These are phyloP conservation scores for Poeciliopsis gracilis DNA, from an alignment of 2,797 vertebrate species.

Conservation along the genomic window DNA sequence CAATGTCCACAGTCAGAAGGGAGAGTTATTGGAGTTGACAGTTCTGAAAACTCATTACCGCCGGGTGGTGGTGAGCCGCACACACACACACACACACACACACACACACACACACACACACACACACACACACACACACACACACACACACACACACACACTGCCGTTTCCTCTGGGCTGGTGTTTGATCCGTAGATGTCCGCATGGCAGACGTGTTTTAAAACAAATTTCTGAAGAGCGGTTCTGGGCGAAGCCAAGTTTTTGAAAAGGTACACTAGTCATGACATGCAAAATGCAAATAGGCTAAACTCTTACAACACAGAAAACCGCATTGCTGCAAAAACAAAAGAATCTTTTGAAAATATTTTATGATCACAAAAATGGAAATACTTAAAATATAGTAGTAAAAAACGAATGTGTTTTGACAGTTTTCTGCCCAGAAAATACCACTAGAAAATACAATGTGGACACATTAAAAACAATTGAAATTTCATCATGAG, in stretches of 20 bases:
- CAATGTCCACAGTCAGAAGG: constrained; percentile 13
- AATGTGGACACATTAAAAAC: neutral
- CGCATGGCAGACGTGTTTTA: constrained; percentile 21
- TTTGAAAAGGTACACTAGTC: neutral
- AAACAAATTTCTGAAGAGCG: constrained; percentile 10
- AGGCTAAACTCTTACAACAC: neutral
- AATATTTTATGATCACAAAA: neutral
- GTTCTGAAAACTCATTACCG: constrained; percentile 61
- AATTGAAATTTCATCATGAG: neutral
- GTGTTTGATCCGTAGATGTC: constrained; percentile 37
- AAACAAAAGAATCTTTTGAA: neutral
- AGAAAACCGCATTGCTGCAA: neutral
- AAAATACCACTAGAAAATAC: neutral
- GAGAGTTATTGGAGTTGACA: constrained; percentile 58
- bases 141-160: constrained; percentile 34
- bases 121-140: constrained; percentile 35
- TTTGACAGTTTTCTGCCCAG: neutral
- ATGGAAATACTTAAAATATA: neutral
- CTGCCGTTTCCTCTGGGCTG: constrained; percentile 23
- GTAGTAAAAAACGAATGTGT: neutral
- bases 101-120: constrained; percentile 34
- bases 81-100: constrained; percentile 37
- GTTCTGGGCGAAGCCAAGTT: constrained; percentile 5
- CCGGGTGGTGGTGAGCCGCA: constrained; percentile 31
- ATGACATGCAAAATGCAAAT: neutral